Base-by-base conservation (phyloP, 2,888 invertebrate species). In the Tiphia femorata region DNA sequence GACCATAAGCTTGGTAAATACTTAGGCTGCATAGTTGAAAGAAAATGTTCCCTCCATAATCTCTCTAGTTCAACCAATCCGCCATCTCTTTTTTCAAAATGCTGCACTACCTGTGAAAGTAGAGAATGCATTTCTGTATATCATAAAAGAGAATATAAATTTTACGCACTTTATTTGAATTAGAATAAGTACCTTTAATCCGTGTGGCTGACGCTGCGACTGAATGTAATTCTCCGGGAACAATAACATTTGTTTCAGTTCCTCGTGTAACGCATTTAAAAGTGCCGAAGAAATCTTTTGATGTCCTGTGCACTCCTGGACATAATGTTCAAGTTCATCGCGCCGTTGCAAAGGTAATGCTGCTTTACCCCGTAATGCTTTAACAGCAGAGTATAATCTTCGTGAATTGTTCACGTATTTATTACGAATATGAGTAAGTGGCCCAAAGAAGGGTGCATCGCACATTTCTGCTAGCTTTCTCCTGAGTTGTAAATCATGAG, bases 1-100 rank as follows among this genome's bases (percentile, higher is more conserved):
- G 93, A 93, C 95, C 95, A 95, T 46, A 91, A 83, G 1, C 86
- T 82, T 0, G 94, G 94, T 80, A 95, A 84, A 82, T 85, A 87
- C 60, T 86, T 83, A 0, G 94, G 94, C 46, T 87, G 79, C 94
- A 94, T 94, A 1, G 86, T 85, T 0, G 84, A 77, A 1, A 95
- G 75, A 80, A 95, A 95, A 79, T 94, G 92, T 67, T 90, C 85
- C 7, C 94, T 84, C 94, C 94, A 95, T 56, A 88, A 70, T 70
- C 87, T 87, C 77, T 95, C 94, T 47, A 95, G 85, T 40, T 85
- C 85, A 2, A 91, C 83, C 12, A 95, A 83, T 0, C 92, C 90
- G 1, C 87, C 87, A 68, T 84, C 76, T 47, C 78, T 76, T 40
- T 82, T 81, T 70, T 84, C 62, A 74, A 86, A 92, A 71, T 87